Base-by-base conservation (phyloP, 2,797 vertebrate genomes). In the Sarcoramphus papa region DNA sequence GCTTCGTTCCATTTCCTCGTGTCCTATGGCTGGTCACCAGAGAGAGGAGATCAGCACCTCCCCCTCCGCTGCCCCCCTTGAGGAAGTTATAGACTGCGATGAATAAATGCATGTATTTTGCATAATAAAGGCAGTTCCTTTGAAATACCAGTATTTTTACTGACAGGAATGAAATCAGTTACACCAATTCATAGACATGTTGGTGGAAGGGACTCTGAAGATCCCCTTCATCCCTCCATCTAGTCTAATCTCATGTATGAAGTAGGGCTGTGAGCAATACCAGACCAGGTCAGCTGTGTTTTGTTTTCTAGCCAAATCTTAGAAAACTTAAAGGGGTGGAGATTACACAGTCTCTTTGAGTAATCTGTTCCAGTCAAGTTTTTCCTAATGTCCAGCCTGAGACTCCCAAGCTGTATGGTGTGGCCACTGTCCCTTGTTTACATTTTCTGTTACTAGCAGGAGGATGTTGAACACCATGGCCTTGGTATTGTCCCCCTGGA, bases 51-150 rank as follows among this genome's bases (percentile, higher is more conserved):
- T 60, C 47, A 35, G 68, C 31, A 70, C 14, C 28, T 69, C 12
- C 3, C 5, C 11, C 9, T 63, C 23, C 2, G 0, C 62, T 74
- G 47, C 30, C 12, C 11, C 4, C 6, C 27, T 6, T 25, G 19
- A 65, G n/a, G 27, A 35, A 48, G 28, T 19, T 67, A 7, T 1
- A 54, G 50, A 40, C n/a, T 64, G 13, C 0, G 1, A 33, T 75
- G 33, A 72, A 69, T 69, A 64, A 86, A 33, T 28, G 11, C 7
- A 7, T 45, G 9, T 45, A 6, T 40, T 87, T 37, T 63, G 41
- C 13, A 20, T 70, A 37, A 12, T 57, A 17, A 68, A 74, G 12
- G 69, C 7, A 70, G 41, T 50, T 90, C 30, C 17, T 80, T 70
- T 85, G 51, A 70, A 82, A 80, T 57, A 57, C 22, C 8, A 41